Evolutionary conservation across 2,888 invertebrate genomes (phyloP), one percentile per base, ranked within the genome.

Genomic region (Amitus sp.): DNA sequence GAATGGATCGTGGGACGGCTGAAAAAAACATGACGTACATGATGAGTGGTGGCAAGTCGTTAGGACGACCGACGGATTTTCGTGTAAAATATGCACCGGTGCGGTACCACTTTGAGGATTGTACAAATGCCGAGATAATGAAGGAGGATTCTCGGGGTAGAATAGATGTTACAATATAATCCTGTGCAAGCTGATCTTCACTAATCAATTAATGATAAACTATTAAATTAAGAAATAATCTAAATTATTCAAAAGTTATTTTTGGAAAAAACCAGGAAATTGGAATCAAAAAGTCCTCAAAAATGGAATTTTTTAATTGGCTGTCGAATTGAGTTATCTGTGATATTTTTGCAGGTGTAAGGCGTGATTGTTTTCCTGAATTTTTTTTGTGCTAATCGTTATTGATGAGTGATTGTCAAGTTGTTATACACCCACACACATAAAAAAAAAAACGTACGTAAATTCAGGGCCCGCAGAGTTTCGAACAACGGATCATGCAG

Each of bases 21-120:
- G 79, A 94, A 93, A 85, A 93, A 92, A 86, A 93, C 93, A 92
- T 93, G 91, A 93, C 89, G 76, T 70, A 75, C 72, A 68, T 68
- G 77, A 65, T 75, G 74, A 79, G 53, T 15, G 39, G 28, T 28
- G 40, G 34, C 30, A 40, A 17, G 15, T 37, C 2, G 47, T 37
- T 33, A 13, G 15, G 30, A 37, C 40, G 47, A 46, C n/a, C n/a
- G 15, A 18, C 43, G 47, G 27, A 61, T 45, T 19, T 39, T 63
- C 19, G 50, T 66, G 54, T 60, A 64, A 64, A 78, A 72, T 76
- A 77, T 67, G 64, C 68, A 68, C 73, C 65, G 59, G 55, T 30
- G 30, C 30, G 60, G 67, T 71, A 69, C 69, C 73, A 73, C 73
- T 74, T 68, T 66, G 70, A 74, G 59, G 66, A 70, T 76, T 77